Evolutionary conservation across 2,888 invertebrate species (phyloP).

Genomic region (Acronicta aceris): DNA sequence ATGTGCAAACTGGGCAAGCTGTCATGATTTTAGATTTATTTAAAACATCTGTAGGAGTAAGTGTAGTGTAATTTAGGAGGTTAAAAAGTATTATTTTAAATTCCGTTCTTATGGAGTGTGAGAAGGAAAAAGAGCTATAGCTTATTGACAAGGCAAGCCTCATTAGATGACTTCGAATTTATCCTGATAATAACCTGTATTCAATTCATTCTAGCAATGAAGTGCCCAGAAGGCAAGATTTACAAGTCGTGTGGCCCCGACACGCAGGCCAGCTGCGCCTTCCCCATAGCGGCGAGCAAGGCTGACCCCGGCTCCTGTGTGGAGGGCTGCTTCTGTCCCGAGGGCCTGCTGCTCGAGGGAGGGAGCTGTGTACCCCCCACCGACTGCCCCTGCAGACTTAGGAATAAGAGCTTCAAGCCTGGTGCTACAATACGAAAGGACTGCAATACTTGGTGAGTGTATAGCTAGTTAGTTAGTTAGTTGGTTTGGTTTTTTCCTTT

Average conservation of each 20-base stretch:
- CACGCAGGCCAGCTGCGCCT: constrained; percentile 92
- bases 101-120: too few species aligned
- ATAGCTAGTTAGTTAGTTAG: not conserved
- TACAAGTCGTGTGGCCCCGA: constrained; percentile 94
- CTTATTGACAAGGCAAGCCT: too few species aligned
- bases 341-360: constrained; percentile 92
- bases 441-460: constrained; percentile 94
- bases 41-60: too few species aligned
- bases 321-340: constrained; percentile 97
- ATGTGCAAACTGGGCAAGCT: too few species aligned
- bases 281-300: constrained; percentile 69
- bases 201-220: constrained; percentile 88
- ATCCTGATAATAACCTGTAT: too few species aligned
- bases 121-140: too few species aligned
- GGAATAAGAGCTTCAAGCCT: constrained; percentile 92
- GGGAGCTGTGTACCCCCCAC: constrained; percentile 92
- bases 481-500: too few species aligned
- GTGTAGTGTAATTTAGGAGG: too few species aligned
- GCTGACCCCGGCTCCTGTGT: constrained; percentile 90
- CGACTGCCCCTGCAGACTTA: constrained; percentile 94
- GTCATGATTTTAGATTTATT: too few species aligned
- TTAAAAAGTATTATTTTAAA: too few species aligned
- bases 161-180: too few species aligned
- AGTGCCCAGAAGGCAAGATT: constrained; percentile 92
- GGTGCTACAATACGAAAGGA: constrained; percentile 93